Evolutionary conservation across 2,888 invertebrate species (phyloP).

Genomic region (Calliphora vomitoria): DNA sequence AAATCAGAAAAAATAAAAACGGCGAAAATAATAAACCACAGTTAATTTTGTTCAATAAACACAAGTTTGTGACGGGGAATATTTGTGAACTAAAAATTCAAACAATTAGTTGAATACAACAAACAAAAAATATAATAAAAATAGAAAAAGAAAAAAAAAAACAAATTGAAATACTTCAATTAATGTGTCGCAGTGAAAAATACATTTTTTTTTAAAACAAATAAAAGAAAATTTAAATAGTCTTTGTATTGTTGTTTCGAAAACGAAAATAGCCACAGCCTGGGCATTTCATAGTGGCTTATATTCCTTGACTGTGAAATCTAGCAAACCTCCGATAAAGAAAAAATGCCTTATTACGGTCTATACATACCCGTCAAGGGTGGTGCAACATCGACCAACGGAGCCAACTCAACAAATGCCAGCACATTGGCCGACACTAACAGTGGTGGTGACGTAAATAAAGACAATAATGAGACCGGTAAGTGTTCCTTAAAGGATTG

Average conservation of each 20-base stretch:
- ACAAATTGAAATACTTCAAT: conserved; percentile 6
- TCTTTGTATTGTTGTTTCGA: neutral
- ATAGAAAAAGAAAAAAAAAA: conserved; percentile 9
- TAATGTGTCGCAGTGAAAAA: neutral
- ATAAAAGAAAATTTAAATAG: conserved; percentile 30
- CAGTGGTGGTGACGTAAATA: conserved; percentile 31
- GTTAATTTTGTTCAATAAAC: conserved; percentile 26
- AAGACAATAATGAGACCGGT: conserved; percentile 58
- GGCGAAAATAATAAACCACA: conserved; percentile 19
- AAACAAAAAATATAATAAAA: neutral
- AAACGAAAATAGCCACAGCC: conserved; percentile 57
- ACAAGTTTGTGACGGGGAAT: conserved; percentile 23
- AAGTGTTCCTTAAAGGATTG: conserved; percentile 8
- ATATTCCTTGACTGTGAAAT: neutral
- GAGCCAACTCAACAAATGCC: conserved; percentile 41
- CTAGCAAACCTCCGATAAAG: conserved; percentile 21
- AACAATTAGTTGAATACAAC: too few relatives aligned
- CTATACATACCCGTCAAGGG: conserved; percentile 73
- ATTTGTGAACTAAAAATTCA: conserved; percentile 2
- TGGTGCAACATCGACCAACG: conserved; percentile 34
- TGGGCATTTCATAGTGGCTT: conserved; percentile 17
- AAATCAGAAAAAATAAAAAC: conserved; percentile 42
- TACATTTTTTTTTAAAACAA: neutral
- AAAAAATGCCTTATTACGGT: conserved; percentile 75
- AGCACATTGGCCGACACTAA: conserved; percentile 3